Conservation (phyloP, 2,113 vertebrate genomes). For the Prolemur simus region DNA sequence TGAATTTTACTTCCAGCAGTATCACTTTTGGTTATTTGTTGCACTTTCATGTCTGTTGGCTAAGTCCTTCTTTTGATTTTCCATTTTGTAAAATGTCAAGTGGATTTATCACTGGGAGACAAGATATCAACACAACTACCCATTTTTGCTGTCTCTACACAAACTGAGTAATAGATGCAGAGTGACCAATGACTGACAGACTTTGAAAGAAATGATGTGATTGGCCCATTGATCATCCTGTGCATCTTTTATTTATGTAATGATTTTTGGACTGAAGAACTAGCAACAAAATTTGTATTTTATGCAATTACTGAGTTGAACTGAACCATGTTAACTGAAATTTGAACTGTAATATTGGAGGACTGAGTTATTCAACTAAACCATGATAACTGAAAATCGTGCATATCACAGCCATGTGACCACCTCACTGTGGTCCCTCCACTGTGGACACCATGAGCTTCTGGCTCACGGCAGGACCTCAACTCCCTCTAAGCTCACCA, state of each 20-base stretch:
- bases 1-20: background rate
- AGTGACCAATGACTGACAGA: background rate
- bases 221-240: background rate
- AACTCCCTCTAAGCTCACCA: background rate
- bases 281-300: background rate
- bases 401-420: background rate
- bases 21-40: background rate
- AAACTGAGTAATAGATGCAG: background rate
- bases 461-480: background rate
- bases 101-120: background rate
- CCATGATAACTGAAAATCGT: constrained; percentile 14
- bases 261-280: constrained; percentile 5
- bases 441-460: background rate
- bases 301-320: background rate
- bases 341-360: background rate
- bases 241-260: background rate
- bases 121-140: background rate
- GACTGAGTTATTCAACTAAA: constrained; percentile 33
- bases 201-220: background rate
- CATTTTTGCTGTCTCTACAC: background rate
- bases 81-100: background rate
- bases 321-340: constrained; percentile 38
- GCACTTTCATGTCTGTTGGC: background rate
- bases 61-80: background rate
- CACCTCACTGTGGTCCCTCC: background rate